phyloP scores from a whole-genome alignment of 2,888 invertebrate genomes.

The Leucophenga maculata region DNA sequence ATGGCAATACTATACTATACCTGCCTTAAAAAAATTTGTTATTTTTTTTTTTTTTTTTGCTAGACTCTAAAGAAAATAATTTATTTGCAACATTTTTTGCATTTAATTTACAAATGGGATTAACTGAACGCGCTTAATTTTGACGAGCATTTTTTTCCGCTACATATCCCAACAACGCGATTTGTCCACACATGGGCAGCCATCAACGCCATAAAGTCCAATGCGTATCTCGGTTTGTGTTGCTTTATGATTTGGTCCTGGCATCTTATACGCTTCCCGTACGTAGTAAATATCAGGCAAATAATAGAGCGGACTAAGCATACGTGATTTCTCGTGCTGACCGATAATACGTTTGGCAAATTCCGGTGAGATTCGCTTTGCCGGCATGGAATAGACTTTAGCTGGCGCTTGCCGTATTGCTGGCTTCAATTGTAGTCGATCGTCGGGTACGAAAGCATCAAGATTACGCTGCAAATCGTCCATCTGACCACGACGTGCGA shows the following conservation, averaged over 20 bases:
- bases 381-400: constrained; percentile 45
- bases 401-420: constrained; percentile 46
- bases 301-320: constrained; percentile 45
- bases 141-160: not conserved
- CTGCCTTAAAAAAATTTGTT: no score
- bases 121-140: not conserved
- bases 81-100: no score
- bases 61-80: no score
- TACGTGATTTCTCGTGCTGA: constrained; percentile 43
- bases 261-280: constrained; percentile 20
- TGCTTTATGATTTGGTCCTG: constrained; percentile 39
- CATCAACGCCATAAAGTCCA: constrained; percentile 52
- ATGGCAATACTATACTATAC: no score
- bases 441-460: constrained; percentile 36
- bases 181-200: constrained; percentile 52
- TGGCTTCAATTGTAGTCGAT: constrained; percentile 41
- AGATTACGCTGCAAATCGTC: constrained; percentile 45
- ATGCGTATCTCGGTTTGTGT: constrained; percentile 52
- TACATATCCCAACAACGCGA: constrained; percentile 51
- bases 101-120: no score
- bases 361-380: constrained; percentile 35
- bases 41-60: no score
- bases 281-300: constrained; percentile 43
- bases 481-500: constrained; percentile 32
- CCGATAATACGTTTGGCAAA: constrained; percentile 34